A percentile compares a stretch with the other conserved stretches of the same genome.
Conservation (phyloP, 2,888 invertebrate species). For the Rutpela maculata region DNA sequence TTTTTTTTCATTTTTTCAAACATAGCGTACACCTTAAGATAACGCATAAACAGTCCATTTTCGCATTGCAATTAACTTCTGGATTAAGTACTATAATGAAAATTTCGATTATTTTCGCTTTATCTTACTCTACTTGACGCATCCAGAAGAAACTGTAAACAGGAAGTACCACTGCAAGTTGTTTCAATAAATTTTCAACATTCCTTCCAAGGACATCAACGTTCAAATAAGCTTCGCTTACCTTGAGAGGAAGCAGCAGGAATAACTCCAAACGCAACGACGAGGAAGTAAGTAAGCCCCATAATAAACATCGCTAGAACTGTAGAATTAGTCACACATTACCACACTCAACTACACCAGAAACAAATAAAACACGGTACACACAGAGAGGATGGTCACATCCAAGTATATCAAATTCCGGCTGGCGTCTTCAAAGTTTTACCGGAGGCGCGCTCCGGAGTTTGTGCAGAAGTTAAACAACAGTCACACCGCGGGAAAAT, state of each 20-base stretch:
- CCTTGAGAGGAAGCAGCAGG: constrained; percentile 45
- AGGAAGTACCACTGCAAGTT: too few species aligned
- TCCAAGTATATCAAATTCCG: neutral
- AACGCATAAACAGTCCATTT: too few species aligned
- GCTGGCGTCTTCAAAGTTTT: constrained; percentile 33
- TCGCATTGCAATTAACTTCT: too few species aligned
- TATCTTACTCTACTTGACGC: too few species aligned
- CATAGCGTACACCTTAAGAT: too few species aligned
- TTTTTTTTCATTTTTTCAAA: too few species aligned
- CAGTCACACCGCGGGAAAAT: neutral
- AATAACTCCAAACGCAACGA: constrained; percentile 27
- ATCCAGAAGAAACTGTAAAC: too few species aligned
- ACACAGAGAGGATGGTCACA: constrained; percentile 21
- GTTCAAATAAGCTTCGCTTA: neutral
- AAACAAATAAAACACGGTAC: constrained; percentile 40
- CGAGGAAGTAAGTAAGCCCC: constrained; percentile 27
- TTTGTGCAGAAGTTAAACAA: neutral
- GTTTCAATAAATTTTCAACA: too few species aligned
- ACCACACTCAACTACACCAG: constrained; percentile 40
- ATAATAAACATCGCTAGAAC: constrained; percentile 34
- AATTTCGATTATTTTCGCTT: too few species aligned
- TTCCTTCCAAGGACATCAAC: too few species aligned
- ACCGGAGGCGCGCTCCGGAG: neutral
- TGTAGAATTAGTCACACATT: constrained; percentile 45
- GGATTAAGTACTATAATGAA: too few species aligned